A percentile compares a stretch with the other conserved stretches of the same genome.
phyloP scores from a whole-genome alignment of 2,113 vertebrate species.

The Melospiza melodia region DNA sequence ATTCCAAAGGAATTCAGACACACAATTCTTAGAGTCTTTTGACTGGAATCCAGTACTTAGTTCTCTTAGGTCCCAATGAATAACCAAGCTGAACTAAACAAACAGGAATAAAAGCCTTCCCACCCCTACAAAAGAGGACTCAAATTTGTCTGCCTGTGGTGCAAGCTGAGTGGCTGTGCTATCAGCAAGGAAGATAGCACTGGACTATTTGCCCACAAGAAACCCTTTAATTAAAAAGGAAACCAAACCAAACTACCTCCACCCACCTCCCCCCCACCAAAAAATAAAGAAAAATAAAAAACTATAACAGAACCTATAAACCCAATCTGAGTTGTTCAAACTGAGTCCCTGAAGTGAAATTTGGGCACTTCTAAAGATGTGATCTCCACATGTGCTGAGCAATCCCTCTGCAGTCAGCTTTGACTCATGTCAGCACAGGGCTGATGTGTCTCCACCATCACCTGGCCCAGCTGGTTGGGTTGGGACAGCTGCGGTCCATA shows the following conservation, averaged over 20 bases:
- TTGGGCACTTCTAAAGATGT: not conserved
- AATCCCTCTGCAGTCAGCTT: not conserved
- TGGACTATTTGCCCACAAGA: not conserved
- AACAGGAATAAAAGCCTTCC: not conserved
- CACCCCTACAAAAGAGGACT: not conserved
- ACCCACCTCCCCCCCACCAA: too few species aligned
- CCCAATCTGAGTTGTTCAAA: not conserved
- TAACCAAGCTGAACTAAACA: not conserved
- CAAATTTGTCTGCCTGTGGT: not conserved
- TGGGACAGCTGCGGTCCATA: not conserved
- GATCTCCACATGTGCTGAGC: not conserved
- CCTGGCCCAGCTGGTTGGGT: not conserved
- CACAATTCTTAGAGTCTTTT: not conserved
- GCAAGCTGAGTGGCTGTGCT: not conserved
- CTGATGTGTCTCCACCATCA: not conserved
- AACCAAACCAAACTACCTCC: not conserved
- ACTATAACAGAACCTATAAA: not conserved
- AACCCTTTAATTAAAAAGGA: not conserved
- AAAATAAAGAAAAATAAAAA: too few species aligned
- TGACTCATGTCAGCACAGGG: not conserved
- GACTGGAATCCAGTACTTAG: not conserved
- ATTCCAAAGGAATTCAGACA: constrained; percentile 8
- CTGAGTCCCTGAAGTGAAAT: not conserved
- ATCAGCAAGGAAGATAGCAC: not conserved
- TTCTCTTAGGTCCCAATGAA: not conserved